Base-by-base conservation (phyloP, 2,113 vertebrate genomes). In the Corythornis vintsioides region DNA sequence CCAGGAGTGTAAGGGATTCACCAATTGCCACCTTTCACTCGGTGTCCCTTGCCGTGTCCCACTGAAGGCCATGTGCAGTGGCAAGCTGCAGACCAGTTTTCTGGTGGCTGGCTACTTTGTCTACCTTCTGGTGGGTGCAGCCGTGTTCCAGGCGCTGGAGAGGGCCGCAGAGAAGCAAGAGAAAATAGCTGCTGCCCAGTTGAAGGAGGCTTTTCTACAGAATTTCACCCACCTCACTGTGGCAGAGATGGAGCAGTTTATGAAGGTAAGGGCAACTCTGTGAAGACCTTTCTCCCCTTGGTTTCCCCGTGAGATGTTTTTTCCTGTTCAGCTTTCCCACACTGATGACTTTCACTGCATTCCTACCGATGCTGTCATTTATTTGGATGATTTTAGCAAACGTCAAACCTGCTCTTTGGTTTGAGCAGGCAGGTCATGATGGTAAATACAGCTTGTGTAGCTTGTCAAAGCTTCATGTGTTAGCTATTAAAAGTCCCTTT, bases 71-170 rank as follows among this genome's bases (percentile, higher is more conserved):
- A 94, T 93, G 80, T 60, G 70, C 92, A 61, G 59, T 40, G 86
- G 56, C 65, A 95, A 71, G 77, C 75, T 92, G 72, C 94, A 94
- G 86, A 94, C 78, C 1, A 74, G 40, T 29, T 22, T 94, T 76
- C 88, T 97, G n/a, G 86, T 94, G 65, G 69, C 42, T 0, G 22
- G 92, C 38, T 97, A 96, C 53, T 60, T 97, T 1, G 2, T 72
- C 35, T 97, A 97, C 75, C 77, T 96, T 48, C 47, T 98, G 48
- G 73, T 95, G 59, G 97, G 97, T 31, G 96, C 95, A 7, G 83
- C 96, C 0, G 84, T 98, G 47, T 98, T 98, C 93, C 95, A 97
- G 86, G 94, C 86, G 0, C 86, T 98, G 95, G 97, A 98, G 74
- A 93, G 72, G 73, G 86, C 95, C 0, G 64, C 90, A 4, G 96